Base-by-base conservation (phyloP, 2,113 vertebrate genomes). In the Elephantulus edwardii region DNA sequence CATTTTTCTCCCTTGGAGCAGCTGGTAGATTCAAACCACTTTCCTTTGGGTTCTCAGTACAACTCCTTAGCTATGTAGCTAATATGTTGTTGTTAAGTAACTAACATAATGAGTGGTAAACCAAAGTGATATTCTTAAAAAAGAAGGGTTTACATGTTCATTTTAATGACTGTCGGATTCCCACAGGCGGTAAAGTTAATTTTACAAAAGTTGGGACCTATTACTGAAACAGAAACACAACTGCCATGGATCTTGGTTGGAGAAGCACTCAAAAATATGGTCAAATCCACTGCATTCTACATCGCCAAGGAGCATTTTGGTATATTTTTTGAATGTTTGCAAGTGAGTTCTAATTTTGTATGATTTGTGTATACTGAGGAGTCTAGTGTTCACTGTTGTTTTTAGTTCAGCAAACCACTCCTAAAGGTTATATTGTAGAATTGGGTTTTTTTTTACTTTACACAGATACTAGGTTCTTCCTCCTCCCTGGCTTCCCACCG, bases 151-250 rank as follows among this genome's bases (percentile, higher is more conserved):
- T 42, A n/a, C 8, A 2, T 66, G n/a, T 58, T 71, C 5, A 44
- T 75, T 71, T 88, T 40, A 77, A 71, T 66, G 38, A 24, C 14
- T 95, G 38, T 93, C 95, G 94, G 64, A 72, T 86, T 93, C 38
- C 3, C 89, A 0, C 80, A 99, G 99, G 98, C 97, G 83, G 22
- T 99, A n/a, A 97, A 97, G 26, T 95, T 98, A 88, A 98, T 98
- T 85, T 94, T 99, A 38, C 92, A 93, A 89, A 99, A 99, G 86
- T 96, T 99, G 1, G 99, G 99, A 2, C 98, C 98, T 38, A 9
- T 98, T 56, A 98, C 97, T 30, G 97, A 97, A 95, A 94, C 90
- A 12, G 97, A 97, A 30, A 30, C 77, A 44, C 94, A 95, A 20
- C 96, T 99, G 8, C 98, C 98, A 0, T 99, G 99, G 99, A 93